Conservation (phyloP, 1,140 invertebrate species). For the Tribolium madens region DNA sequence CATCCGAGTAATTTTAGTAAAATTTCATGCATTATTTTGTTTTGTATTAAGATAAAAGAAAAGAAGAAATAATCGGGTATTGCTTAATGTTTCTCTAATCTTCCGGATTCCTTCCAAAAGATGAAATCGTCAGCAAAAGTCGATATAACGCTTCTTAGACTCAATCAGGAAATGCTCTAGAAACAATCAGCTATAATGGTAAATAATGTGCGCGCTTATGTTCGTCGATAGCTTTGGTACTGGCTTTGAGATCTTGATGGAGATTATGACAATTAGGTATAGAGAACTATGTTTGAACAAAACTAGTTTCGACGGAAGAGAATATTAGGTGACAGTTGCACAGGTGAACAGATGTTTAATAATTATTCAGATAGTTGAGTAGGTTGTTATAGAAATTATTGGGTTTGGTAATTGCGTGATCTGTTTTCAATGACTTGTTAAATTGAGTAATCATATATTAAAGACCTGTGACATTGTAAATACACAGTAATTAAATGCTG, state of each 20-base stretch:
- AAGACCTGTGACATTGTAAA: background rate
- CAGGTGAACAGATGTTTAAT: background rate
- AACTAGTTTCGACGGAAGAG: background rate
- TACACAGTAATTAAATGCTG: too few relatives aligned
- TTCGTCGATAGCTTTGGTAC: background rate
- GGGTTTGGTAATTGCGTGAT: background rate
- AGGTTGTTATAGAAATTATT: background rate
- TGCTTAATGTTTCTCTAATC: constrained; percentile 25
- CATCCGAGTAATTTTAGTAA: background rate
- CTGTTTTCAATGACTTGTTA: background rate
- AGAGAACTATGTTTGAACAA: background rate
- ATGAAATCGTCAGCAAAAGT: constrained; percentile 1
- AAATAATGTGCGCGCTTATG: background rate
- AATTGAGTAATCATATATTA: background rate
- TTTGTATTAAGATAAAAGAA: background rate
- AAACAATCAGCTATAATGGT: constrained; percentile 17
- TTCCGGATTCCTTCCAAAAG: background rate
- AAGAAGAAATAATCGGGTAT: background rate
- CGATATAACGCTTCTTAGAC: background rate
- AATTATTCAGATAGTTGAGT: background rate
- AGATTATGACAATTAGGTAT: background rate
- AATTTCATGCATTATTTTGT: constrained; percentile 18
- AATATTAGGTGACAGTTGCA: background rate
- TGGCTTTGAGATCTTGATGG: background rate
- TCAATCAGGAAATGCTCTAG: background rate